Percentiles rank a stretch among this genome's conserved stretches.
phyloP scores from a whole-genome alignment of 2,797 vertebrate genomes.

The Oreonectes daqikongensis region DNA sequence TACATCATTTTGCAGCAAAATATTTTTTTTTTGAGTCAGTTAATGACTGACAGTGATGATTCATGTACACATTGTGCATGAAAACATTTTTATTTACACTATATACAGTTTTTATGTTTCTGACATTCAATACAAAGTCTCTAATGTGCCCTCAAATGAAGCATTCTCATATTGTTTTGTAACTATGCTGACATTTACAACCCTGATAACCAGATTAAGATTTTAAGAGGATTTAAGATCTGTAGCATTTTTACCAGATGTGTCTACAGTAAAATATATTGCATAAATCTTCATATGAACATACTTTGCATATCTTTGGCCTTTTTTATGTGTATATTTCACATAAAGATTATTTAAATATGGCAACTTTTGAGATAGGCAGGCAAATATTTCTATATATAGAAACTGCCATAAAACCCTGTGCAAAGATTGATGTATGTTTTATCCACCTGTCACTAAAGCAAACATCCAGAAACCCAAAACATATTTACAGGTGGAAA shows the following conservation, averaged over 20 bases:
- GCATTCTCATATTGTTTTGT: background rate
- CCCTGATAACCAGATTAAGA: conserved; percentile 16
- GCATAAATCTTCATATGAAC: background rate
- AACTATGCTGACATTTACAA: conserved; percentile 1
- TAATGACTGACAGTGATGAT: background rate
- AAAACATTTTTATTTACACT: conserved; percentile 70
- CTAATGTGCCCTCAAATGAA: conserved; percentile 20
- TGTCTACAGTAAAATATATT: background rate
- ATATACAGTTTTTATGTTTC: conserved; percentile 63
- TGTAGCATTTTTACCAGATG: background rate
- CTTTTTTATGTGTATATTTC: background rate
- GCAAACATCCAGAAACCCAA: background rate
- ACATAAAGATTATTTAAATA: conserved; percentile 5
- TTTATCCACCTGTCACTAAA: background rate
- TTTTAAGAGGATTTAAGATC: conserved; percentile 23
- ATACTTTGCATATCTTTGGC: background rate
- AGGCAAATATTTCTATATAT: background rate
- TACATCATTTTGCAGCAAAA: too few species aligned
- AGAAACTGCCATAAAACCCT: background rate
- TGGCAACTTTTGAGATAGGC: background rate
- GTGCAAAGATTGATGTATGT: background rate
- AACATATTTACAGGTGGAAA: background rate
- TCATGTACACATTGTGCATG: conserved; percentile 29
- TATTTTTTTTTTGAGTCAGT: too few species aligned
- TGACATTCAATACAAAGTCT: conserved; percentile 48